A percentile compares a stretch with the other conserved stretches of the same genome.
Evolutionary conservation across 2,888 invertebrate genomes (phyloP).

Genomic region (Gymnocheta viridis): DNA sequence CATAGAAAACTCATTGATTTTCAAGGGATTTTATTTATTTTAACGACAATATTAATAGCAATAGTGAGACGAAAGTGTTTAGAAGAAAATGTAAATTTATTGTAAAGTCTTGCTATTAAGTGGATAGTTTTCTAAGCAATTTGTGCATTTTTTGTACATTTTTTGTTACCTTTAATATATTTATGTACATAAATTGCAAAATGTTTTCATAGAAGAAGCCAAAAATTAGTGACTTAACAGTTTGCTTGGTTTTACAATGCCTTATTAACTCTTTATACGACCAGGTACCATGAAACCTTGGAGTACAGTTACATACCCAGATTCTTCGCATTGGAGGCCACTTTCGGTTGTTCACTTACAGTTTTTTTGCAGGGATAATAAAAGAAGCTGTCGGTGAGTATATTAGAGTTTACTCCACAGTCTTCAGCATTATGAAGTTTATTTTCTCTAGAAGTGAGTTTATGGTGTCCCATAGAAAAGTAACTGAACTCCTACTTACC

Average conservation of each 20-base stretch:
- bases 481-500: too few relatives aligned
- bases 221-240: conserved; percentile 38
- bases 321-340: too few relatives aligned
- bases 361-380: too few relatives aligned
- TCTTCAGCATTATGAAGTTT: too few relatives aligned
- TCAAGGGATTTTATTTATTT: too few relatives aligned
- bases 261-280: background rate
- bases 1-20: conserved; percentile 59
- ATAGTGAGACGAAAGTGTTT: conserved; percentile 25
- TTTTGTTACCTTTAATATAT: too few relatives aligned
- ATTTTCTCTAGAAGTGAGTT: too few relatives aligned
- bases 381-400: too few relatives aligned
- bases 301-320: too few relatives aligned
- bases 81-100: conserved; percentile 47
- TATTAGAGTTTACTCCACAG: too few relatives aligned
- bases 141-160: background rate
- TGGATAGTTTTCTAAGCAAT: background rate
- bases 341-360: too few relatives aligned
- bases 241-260: conserved; percentile 36
- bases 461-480: too few relatives aligned
- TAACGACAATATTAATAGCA: background rate
- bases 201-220: background rate
- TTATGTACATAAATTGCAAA: conserved; percentile 6
- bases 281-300: background rate
- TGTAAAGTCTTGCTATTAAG: background rate